These are phyloP conservation scores for Psephotus haematonotus DNA, from an alignment of 2,113 vertebrate genomes.

Conservation along the genomic window DNA sequence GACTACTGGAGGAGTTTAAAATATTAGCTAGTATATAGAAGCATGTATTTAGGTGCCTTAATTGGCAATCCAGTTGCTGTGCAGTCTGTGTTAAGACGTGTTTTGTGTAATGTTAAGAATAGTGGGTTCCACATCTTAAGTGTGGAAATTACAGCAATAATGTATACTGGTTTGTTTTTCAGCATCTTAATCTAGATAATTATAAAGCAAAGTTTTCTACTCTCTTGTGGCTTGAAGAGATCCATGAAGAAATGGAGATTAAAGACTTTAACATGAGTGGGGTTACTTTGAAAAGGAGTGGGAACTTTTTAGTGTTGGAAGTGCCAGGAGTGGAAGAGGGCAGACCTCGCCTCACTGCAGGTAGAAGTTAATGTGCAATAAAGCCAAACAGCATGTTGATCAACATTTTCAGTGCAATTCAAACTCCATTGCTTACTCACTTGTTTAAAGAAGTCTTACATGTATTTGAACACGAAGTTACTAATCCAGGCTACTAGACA, in stretches of 20 bases:
- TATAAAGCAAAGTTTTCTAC: constrained; percentile 83
- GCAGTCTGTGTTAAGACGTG: background rate
- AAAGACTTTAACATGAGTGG: constrained; percentile 82
- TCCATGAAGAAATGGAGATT: constrained; percentile 83
- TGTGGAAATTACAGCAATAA: background rate
- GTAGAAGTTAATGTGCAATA: constrained; percentile 36
- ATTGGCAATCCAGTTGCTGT: background rate
- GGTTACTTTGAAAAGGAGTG: constrained; percentile 81
- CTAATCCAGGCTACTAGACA: background rate
- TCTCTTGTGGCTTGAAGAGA: constrained; percentile 93
- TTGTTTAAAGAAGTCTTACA: background rate
- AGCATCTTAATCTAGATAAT: constrained; percentile 82
- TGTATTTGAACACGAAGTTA: background rate
- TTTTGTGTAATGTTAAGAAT: background rate
- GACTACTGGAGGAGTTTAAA: background rate
- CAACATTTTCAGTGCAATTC: background rate
- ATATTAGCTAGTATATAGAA: background rate
- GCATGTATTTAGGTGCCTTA: background rate
- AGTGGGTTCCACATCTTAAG: background rate
- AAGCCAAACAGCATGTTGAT: background rate
- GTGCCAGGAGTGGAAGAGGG: constrained; percentile 87
- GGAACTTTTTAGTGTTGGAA: constrained; percentile 80
- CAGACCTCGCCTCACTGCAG: constrained; percentile 80
- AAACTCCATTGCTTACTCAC: background rate
- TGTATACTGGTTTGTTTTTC: background rate